These are phyloP conservation scores for Babyrousa celebensis DNA, from an alignment of 2,797 vertebrate species.

Conservation along the genomic window DNA sequence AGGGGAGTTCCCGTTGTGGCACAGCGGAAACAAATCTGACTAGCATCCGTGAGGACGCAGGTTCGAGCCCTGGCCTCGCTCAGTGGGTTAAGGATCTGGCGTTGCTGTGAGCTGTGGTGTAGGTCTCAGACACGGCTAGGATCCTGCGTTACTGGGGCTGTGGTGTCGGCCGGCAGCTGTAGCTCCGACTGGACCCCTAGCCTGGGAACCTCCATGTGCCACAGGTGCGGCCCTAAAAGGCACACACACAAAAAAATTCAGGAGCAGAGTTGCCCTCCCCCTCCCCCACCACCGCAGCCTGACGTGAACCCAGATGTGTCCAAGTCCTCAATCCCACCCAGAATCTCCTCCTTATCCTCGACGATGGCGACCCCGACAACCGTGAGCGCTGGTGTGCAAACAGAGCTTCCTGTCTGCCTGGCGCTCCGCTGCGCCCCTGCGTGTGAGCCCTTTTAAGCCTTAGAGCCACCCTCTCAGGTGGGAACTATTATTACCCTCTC, in stretches of 20 bases:
- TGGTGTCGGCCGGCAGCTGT: no score
- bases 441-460: background rate
- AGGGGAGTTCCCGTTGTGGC: background rate
- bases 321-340: background rate
- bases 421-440: accelerated
- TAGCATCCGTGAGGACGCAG: no score
- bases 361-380: background rate
- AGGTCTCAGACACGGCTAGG: no score
- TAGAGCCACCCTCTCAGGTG: background rate
- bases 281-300: background rate
- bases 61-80: no score
- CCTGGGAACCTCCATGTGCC: no score
- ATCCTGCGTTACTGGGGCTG: no score
- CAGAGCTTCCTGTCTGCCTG: accelerated
- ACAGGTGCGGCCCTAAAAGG: no score
- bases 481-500: background rate
- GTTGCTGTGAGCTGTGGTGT: no score
- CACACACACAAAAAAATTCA: background rate
- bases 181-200: no score
- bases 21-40: no score
- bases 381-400: background rate
- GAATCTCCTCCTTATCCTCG: background rate
- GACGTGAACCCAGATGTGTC: background rate
- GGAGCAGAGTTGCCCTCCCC: background rate
- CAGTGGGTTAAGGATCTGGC: no score